These are phyloP conservation scores for Myotis findleyi DNA, from an alignment of 2,797 vertebrate genomes.

Conservation along the genomic window DNA sequence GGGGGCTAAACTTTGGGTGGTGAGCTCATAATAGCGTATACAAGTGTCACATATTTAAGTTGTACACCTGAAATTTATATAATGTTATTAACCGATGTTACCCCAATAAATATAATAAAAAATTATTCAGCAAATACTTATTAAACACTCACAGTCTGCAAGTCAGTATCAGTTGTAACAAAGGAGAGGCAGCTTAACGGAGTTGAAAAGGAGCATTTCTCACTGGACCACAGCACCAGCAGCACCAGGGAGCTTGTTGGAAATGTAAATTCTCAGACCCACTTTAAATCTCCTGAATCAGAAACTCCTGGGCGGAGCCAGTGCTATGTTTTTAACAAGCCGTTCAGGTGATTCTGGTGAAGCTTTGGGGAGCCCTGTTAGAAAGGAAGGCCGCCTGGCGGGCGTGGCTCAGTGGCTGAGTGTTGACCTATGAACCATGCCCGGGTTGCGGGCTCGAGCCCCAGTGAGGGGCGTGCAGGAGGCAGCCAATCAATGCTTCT, in stretches of 20 bases:
- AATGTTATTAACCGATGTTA: neutral
- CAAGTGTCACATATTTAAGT: neutral
- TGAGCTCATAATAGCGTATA: neutral
- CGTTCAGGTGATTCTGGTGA: neutral
- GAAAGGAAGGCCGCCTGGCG: neutral
- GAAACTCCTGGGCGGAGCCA: neutral
- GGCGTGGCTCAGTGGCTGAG: too few relatives aligned
- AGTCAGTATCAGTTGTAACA: neutral
- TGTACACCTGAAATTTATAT: neutral
- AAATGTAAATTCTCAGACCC: neutral
- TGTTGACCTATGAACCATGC: too few relatives aligned
- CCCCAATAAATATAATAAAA: neutral
- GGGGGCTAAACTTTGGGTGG: neutral
- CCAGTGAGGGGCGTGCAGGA: too few relatives aligned
- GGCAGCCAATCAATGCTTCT: too few relatives aligned
- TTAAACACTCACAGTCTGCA: neutral
- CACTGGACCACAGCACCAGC: neutral
- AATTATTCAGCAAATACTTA: neutral
- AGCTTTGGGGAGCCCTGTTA: neutral
- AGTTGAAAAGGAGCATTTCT: neutral
- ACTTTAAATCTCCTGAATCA: neutral
- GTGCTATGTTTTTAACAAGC: neutral
- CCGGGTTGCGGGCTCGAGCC: too few relatives aligned
- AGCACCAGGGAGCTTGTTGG: neutral
- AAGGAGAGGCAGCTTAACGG: neutral